Base-by-base conservation (phyloP, 2,888 invertebrate species). In the Rotaria sp. region DNA sequence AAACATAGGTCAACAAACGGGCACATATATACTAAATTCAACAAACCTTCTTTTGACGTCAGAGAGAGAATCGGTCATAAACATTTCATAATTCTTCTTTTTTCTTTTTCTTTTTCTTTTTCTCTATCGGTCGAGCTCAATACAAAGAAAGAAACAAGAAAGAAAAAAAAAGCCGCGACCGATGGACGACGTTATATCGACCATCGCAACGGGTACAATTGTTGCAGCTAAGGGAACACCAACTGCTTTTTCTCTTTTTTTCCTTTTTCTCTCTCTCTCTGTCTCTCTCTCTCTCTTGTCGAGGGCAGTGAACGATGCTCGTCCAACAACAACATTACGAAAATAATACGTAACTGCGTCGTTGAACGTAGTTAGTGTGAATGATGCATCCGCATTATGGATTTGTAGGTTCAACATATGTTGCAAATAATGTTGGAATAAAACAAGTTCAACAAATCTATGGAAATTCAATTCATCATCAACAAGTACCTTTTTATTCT, bases 1-100 rank as follows among this genome's bases (percentile, higher is more conserved):
- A 67, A 67, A 67, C 67, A 67, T 67, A 67, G 67, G 67, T 67
- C 67, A 67, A 67, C 67, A 67, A 67, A 67, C 67, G 67, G 67
- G 67, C 67, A 67, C 67, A 67, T 67, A 67, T 67, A 67, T 67
- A 35, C 67, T 15, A 67, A 35, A 67, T 35, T 67, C 30, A 67
- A 67, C 67, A 67, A 67, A 67, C 67, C 67, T 67, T 67, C 67
- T 67, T 67, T 67, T 67, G 35, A 67, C 67, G 67, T 67, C 67
- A 67, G 67, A 67, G 30, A 67, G 21, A 67, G 67, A 67, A 67
- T 67, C 67, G 67, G 35, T 67, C 67, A 67, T 67, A 67, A 67
- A 67, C 67, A 67, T 67, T 67, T 67, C 67, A 67, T 67, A 67
- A 67, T 67, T 67, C 67, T 67, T 67, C 67, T 59, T 52, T 15